Conservation (phyloP, 2,113 vertebrate species). For the Monarcha castaneiventris region DNA sequence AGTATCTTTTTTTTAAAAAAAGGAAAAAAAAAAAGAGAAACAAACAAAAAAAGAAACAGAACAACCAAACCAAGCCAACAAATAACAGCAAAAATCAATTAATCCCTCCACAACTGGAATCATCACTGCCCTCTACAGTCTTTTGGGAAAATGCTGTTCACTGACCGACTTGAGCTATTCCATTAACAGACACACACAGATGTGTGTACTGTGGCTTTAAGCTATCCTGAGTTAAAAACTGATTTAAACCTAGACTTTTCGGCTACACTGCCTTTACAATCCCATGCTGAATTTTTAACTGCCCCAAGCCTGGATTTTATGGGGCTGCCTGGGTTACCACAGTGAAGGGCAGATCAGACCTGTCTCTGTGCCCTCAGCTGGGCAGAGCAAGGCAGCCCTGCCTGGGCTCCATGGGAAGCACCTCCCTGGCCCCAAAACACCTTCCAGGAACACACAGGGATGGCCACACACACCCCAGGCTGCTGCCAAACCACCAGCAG, state of each 20-base stretch:
- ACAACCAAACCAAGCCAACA: neutral
- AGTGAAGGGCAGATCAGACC: neutral
- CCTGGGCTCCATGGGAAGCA: neutral
- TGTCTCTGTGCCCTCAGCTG: neutral
- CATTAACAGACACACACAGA: neutral
- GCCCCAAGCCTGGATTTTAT: neutral
- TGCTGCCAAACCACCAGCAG: neutral
- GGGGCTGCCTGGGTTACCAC: neutral
- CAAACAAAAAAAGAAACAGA: neutral
- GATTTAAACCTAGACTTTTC: neutral
- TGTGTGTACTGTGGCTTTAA: neutral
- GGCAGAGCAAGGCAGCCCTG: neutral
- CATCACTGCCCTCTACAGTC: constrained; percentile 64
- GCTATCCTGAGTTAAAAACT: neutral
- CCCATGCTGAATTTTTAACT: neutral
- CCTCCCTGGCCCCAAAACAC: neutral
- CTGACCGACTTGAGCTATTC: neutral
- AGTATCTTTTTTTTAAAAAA: neutral
- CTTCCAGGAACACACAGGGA: neutral
- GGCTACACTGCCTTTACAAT: neutral
- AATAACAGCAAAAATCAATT: neutral
- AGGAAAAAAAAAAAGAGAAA: neutral
- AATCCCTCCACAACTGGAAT: neutral
- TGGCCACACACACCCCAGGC: neutral
- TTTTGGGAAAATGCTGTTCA: neutral